These are phyloP conservation scores for Blera fallax DNA, from an alignment of 2,888 invertebrate genomes.

Conservation along the genomic window DNA sequence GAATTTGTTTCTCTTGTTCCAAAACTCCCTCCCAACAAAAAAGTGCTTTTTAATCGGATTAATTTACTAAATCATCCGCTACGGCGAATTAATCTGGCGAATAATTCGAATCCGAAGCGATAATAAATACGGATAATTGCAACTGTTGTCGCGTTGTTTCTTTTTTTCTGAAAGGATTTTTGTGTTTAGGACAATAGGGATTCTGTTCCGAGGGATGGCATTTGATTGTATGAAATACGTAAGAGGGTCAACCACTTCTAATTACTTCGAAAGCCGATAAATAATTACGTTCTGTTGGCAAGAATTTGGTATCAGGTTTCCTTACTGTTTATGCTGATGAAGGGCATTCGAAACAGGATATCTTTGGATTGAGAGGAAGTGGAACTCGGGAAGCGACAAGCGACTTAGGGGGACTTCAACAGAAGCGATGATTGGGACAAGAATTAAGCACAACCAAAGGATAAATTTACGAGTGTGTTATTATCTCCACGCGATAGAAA, in stretches of 20 bases:
- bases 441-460: too few relatives aligned
- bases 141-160: not conserved
- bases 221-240: not conserved
- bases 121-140: not conserved
- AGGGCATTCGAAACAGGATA: not conserved
- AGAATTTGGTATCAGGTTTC: not conserved
- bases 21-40: not conserved
- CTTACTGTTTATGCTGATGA: not conserved
- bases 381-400: too few relatives aligned
- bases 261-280: not conserved
- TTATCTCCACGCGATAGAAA: too few relatives aligned
- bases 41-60: not conserved
- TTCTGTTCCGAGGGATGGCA: too few relatives aligned
- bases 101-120: not conserved
- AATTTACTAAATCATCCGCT: not conserved
- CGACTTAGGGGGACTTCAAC: too few relatives aligned
- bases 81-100: not conserved
- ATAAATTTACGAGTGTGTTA: too few relatives aligned
- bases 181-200: not conserved
- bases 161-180: not conserved
- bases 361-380: too few relatives aligned
- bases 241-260: not conserved
- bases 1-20: not conserved
- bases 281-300: not conserved
- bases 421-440: too few relatives aligned